Percentiles rank a stretch among this genome's conserved stretches.
phyloP scores from a whole-genome alignment of 2,797 vertebrate genomes.

The Argya squamiceps region DNA sequence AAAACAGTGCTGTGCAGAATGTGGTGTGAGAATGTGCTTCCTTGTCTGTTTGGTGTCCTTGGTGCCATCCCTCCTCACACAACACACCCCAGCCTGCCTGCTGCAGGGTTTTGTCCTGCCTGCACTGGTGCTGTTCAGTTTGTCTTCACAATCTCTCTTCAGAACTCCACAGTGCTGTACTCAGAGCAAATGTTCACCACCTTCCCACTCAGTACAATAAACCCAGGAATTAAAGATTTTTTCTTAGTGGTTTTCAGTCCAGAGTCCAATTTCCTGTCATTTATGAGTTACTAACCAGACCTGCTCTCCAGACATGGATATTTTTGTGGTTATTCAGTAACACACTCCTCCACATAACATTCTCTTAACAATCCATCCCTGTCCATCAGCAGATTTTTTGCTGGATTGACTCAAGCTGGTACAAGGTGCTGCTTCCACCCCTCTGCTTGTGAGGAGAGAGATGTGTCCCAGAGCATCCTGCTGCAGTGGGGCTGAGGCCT shows the following conservation, averaged over 20 bases:
- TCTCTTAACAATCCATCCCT: not conserved
- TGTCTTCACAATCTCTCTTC: not conserved
- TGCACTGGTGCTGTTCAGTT: not conserved
- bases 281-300: not conserved
- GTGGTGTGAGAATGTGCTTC: not conserved
- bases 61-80: not conserved
- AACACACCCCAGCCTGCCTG: not conserved
- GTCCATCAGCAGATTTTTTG: not conserved
- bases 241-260: not conserved
- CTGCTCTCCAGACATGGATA: not conserved
- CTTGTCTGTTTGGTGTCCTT: not conserved
- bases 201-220: not conserved
- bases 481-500: not conserved
- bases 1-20: not conserved
- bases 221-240: not conserved
- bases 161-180: not conserved
- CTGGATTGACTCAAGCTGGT: not conserved
- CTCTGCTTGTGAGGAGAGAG: not conserved
- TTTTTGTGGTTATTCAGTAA: not conserved
- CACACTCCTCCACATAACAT: rapidly evolving
- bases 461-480: not conserved
- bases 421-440: not conserved
- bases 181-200: not conserved
- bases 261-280: not conserved
- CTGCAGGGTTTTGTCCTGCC: not conserved